These are phyloP conservation scores for Mormyrus proboscirostris DNA, from an alignment of 2,797 vertebrate species.

Conservation along the genomic window DNA sequence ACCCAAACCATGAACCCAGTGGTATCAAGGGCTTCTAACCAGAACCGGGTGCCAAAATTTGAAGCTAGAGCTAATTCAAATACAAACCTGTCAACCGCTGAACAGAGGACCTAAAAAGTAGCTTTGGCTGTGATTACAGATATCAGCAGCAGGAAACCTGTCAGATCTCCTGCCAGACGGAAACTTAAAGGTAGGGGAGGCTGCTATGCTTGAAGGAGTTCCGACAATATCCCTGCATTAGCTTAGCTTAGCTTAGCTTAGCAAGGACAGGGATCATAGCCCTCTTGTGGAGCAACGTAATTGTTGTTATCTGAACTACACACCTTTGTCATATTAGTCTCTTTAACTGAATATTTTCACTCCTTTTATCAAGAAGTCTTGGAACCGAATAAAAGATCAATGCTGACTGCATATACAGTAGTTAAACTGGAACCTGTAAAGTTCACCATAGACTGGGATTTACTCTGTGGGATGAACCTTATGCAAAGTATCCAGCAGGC, in stretches of 20 bases:
- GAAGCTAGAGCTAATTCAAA: not conserved
- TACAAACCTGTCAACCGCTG: not conserved
- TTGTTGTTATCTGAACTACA: not conserved
- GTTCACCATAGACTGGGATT: not conserved
- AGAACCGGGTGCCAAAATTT: not conserved
- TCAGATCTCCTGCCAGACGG: not conserved
- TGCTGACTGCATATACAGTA: not conserved
- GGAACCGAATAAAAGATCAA: not conserved
- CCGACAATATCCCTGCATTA: not conserved
- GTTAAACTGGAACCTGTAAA: not conserved
- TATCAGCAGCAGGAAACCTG: not conserved
- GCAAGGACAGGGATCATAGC: not conserved
- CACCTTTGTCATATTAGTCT: not conserved
- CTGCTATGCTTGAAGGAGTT: not conserved
- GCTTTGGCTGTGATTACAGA: not conserved
- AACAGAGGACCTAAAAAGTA: not conserved
- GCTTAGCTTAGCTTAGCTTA: not conserved
- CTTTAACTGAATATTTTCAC: not conserved
- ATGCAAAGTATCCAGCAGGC: not conserved
- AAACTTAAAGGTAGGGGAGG: not conserved
- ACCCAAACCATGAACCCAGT: not conserved
- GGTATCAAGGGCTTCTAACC: not conserved
- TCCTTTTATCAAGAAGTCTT: not conserved
- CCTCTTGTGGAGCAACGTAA: not conserved
- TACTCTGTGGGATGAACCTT: not conserved